A percentile compares a stretch with the other conserved stretches of the same genome.
Conservation (phyloP, 2,888 invertebrate genomes). For the Mimumesa dahlbomi region DNA sequence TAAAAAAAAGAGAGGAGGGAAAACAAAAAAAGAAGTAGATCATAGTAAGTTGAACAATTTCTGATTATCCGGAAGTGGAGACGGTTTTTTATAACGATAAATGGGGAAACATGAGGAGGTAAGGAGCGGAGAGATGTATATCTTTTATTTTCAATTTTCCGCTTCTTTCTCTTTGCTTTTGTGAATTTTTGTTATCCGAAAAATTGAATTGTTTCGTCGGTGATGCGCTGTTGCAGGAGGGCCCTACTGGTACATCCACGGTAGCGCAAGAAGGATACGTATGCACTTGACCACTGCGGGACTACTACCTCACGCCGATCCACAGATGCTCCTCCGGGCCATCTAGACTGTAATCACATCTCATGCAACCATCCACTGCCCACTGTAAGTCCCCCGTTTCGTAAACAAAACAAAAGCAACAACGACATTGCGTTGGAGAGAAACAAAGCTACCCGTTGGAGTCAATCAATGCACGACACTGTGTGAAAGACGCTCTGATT, state of each 20-base stretch:
- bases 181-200: not conserved
- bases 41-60: slow-evolving; percentile 42
- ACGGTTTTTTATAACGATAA: no score
- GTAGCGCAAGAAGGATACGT: slow-evolving; percentile 77
- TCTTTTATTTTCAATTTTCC: slow-evolving; percentile 7
- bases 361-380: slow-evolving; percentile 77
- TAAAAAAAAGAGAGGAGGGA: no score
- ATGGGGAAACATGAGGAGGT: no score
- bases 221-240: slow-evolving; percentile 66
- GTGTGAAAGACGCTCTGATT: slow-evolving; percentile 55
- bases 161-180: slow-evolving; percentile 40
- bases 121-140: slow-evolving; percentile 24
- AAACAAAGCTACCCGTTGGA: slow-evolving; percentile 60
- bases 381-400: slow-evolving; percentile 73
- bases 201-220: not conserved
- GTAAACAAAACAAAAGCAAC: slow-evolving; percentile 61
- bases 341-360: slow-evolving; percentile 75
- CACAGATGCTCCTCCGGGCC: slow-evolving; percentile 73
- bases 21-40: slow-evolving; percentile 44
- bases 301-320: slow-evolving; percentile 69
- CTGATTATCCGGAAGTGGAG: slow-evolving; percentile 17
- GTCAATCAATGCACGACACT: slow-evolving; percentile 52
- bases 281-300: slow-evolving; percentile 76
- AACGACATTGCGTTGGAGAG: slow-evolving; percentile 50
- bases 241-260: slow-evolving; percentile 66